A percentile compares a stretch with the other conserved stretches of the same genome.
Conservation (phyloP, 2,797 vertebrate species). For the Mareca penelope region DNA sequence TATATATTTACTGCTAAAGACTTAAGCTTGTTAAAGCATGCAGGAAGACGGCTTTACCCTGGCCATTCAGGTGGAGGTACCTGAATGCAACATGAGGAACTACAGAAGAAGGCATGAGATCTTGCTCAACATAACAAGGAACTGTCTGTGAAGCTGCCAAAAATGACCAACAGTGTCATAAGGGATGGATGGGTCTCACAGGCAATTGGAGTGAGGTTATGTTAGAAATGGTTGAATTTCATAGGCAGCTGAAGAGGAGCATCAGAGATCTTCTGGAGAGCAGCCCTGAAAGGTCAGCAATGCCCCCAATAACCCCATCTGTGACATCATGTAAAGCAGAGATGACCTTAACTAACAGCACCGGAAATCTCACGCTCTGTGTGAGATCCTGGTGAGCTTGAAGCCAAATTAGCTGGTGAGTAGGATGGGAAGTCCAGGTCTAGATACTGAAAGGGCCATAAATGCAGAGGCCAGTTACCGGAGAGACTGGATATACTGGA, state of each 20-base stretch:
- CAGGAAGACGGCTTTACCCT: not conserved
- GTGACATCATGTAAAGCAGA: not conserved
- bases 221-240: not conserved
- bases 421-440: not conserved
- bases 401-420: not conserved
- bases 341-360: not conserved
- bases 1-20: not conserved
- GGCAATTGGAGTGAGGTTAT: not conserved
- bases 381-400: not conserved
- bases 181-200: not conserved
- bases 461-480: not conserved
- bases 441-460: not conserved
- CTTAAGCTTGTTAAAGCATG: not conserved
- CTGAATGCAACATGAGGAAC: not conserved
- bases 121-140: not conserved
- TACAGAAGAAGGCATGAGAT: rapidly evolving
- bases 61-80: not conserved
- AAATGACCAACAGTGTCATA: not conserved
- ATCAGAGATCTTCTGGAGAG: not conserved
- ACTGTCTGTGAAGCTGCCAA: not conserved
- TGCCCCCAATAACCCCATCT: not conserved
- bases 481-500: not conserved
- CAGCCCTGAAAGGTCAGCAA: not conserved
- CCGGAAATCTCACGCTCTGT: not conserved
- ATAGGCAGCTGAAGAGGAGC: not conserved